Conservation (phyloP, 37 sponge, comb jelly and placozoan genomes). For the Oopsacas minuta region DNA sequence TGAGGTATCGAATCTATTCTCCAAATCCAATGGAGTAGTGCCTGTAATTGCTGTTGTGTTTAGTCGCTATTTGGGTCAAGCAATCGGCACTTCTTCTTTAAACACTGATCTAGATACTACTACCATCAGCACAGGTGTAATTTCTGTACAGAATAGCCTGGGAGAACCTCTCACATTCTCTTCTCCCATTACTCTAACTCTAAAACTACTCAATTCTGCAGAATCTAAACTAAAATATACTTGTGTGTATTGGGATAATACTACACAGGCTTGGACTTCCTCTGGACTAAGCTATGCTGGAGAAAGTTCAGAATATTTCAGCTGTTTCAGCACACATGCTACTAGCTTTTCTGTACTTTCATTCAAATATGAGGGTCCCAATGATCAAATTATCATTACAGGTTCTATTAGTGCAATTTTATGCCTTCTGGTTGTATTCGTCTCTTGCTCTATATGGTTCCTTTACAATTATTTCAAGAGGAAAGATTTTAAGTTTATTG, state of each 20-base stretch:
- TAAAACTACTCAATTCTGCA: background rate
- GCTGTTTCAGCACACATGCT: background rate
- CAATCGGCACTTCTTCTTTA: background rate
- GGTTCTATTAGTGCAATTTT: background rate
- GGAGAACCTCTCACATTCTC: background rate
- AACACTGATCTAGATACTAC: background rate
- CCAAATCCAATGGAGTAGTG: background rate
- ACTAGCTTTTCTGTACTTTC: background rate
- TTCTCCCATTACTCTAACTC: background rate
- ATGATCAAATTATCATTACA: background rate
- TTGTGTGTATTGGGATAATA: conserved; percentile 12
- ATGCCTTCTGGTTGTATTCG: background rate
- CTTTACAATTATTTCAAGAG: background rate
- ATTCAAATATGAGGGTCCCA: background rate
- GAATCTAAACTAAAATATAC: background rate
- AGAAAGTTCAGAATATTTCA: background rate
- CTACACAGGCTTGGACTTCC: background rate
- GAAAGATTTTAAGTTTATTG: background rate
- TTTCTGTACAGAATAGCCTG: background rate
- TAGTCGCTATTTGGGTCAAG: background rate
- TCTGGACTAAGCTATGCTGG: background rate
- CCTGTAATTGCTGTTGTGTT: background rate
- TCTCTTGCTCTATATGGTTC: background rate
- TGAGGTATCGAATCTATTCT: background rate
- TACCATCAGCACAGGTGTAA: background rate